Conservation (phyloP, 2,113 vertebrate species). For the Acanthisitta chloris region DNA sequence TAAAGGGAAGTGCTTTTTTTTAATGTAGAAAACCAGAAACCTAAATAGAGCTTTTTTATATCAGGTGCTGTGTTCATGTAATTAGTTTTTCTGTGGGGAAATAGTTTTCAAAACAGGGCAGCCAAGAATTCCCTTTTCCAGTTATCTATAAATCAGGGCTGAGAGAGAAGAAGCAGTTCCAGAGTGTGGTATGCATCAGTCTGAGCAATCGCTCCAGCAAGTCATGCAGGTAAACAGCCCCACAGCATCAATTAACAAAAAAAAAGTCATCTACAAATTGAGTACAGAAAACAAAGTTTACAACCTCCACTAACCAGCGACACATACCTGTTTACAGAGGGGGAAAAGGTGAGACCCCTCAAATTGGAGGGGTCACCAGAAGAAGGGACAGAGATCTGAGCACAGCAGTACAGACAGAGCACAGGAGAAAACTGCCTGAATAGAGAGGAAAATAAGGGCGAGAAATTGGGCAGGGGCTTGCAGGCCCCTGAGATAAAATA, state of each 20-base stretch:
- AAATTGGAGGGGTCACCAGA: neutral
- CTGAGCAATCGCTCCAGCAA: neutral
- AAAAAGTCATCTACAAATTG: neutral
- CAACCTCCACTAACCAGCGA: neutral
- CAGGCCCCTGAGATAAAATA: neutral
- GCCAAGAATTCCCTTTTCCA: constrained; percentile 8
- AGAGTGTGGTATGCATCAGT: neutral
- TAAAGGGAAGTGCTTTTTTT: neutral
- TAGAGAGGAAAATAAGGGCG: neutral
- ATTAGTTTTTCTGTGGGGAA: neutral
- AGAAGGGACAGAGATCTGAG: neutral
- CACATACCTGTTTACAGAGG: neutral
- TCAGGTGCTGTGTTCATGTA: neutral
- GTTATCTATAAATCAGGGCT: constrained; percentile 35
- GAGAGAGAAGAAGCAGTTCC: neutral
- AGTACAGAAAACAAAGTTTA: neutral
- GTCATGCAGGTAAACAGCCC: neutral
- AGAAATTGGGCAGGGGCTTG: neutral
- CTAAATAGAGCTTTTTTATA: neutral
- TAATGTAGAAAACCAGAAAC: neutral
- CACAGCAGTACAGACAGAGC: neutral
- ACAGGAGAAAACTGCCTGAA: neutral
- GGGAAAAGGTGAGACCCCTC: neutral
- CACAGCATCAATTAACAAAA: neutral
- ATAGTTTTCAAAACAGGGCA: constrained; percentile 27